Percentiles rank a stretch among this genome's conserved stretches.
Evolutionary conservation across 2,113 vertebrate genomes (phyloP).

Genomic region (Theristicus caerulescens): DNA sequence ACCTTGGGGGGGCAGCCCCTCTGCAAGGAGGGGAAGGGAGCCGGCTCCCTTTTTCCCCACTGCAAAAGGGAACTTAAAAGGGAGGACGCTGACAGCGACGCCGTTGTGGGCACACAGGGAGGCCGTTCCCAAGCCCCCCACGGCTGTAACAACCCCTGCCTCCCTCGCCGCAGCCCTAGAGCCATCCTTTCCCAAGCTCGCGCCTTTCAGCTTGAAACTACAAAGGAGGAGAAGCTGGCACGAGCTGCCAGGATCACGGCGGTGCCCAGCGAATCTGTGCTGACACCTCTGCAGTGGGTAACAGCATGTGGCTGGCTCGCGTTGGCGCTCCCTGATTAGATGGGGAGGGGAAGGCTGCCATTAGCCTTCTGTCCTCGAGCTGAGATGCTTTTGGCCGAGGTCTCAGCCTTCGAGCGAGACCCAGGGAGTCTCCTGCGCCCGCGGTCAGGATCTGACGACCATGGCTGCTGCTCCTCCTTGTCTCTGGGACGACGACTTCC

Average conservation of each 20-base stretch:
- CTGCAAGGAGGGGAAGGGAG: not conserved
- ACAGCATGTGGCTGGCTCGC: constrained; percentile 33
- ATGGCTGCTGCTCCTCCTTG: not conserved
- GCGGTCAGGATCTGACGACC: rapidly evolving
- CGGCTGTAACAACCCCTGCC: not conserved
- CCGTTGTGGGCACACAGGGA: rapidly evolving
- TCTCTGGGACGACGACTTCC: not conserved
- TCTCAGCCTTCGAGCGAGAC: not conserved
- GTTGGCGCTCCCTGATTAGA: not conserved
- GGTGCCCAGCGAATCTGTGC: constrained; percentile 7
- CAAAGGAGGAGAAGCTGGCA: constrained; percentile 32
- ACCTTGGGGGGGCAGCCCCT: not conserved
- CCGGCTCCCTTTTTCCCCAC: rapidly evolving
- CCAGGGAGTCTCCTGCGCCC: not conserved
- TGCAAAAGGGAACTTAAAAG: too few species aligned
- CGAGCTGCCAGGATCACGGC: not conserved
- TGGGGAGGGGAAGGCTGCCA: constrained; percentile 43
- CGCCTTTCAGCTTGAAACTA: not conserved
- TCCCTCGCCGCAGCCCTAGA: not conserved
- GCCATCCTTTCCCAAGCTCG: not conserved
- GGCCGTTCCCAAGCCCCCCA: rapidly evolving
- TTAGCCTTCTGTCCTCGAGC: constrained; percentile 22
- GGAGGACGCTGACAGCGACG: rapidly evolving
- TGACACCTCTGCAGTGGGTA: constrained; percentile 20
- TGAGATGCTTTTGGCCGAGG: not conserved